A percentile compares a stretch with the other conserved stretches of the same genome.
Evolutionary conservation across 1,140 invertebrate genomes (phyloP).

Genomic region (Papilio xuthus): DNA sequence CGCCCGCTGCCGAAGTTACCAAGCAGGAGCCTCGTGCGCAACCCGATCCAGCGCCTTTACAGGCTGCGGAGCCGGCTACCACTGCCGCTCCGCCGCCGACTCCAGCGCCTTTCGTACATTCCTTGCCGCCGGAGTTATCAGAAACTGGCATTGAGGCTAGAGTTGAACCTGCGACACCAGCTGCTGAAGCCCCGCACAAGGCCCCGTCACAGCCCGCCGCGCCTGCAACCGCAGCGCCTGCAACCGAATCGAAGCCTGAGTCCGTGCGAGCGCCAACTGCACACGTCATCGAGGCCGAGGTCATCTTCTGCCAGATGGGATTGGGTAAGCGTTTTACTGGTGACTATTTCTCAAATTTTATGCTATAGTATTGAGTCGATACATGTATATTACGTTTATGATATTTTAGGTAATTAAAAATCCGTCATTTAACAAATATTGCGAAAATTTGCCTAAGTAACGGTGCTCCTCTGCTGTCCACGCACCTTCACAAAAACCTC

Average conservation of each 20-base stretch:
- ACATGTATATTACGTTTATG: neutral
- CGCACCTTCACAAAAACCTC: neutral
- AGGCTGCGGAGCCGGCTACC: constrained; percentile 45
- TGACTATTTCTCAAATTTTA: neutral
- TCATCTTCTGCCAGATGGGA: constrained; percentile 86
- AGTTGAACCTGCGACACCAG: constrained; percentile 46
- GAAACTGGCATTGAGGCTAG: constrained; percentile 43
- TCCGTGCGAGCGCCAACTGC: constrained; percentile 59
- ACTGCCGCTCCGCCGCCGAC: constrained; percentile 36
- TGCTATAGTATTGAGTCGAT: constrained; percentile 19
- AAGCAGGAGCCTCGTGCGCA: constrained; percentile 50
- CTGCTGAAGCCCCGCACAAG: constrained; percentile 66
- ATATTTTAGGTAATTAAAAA: constrained; percentile 37
- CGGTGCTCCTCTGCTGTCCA: neutral
- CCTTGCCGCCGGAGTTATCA: constrained; percentile 31
- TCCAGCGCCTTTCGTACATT: constrained; percentile 40
- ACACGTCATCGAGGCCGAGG: constrained; percentile 84
- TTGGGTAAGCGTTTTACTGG: constrained; percentile 81
- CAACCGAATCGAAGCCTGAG: constrained; percentile 50
- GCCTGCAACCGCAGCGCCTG: constrained; percentile 42
- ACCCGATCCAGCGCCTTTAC: constrained; percentile 56
- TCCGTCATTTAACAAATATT: constrained; percentile 40
- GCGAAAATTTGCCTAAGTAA: neutral
- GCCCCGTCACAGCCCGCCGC: constrained; percentile 59
- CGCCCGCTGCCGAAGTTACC: constrained; percentile 58